These are phyloP conservation scores for Mobula birostris DNA, from an alignment of 2,113 vertebrate genomes.

Conservation along the genomic window DNA sequence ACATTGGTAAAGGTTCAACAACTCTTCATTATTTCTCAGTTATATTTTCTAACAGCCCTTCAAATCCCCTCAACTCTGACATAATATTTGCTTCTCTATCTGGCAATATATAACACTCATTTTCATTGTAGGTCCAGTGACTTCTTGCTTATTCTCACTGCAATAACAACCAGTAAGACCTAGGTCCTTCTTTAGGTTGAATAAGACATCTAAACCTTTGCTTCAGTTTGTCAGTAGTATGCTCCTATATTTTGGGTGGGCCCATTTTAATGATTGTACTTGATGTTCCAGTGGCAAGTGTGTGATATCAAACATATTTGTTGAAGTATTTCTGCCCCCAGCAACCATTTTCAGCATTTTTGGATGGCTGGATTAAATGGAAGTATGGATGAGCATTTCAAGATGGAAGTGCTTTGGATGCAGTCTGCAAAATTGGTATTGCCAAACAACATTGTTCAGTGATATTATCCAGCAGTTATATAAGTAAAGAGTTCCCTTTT, in stretches of 20 bases:
- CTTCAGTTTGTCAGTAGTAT: neutral
- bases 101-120: neutral
- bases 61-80: neutral
- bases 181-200: neutral
- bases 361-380: neutral
- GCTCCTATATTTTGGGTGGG: neutral
- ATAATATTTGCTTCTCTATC: too few relatives aligned
- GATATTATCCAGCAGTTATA: neutral
- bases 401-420: too few relatives aligned
- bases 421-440: neutral
- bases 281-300: neutral
- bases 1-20: too few relatives aligned
- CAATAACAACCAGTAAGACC: neutral
- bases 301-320: neutral
- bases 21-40: neutral
- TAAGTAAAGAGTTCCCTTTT: neutral
- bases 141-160: neutral
- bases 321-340: neutral
- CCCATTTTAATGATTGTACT: neutral
- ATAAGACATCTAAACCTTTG: neutral
- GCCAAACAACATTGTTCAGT: neutral
- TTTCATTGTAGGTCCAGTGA: neutral
- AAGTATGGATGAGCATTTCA: neutral
- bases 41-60: neutral
- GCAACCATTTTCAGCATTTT: neutral